Conservation (phyloP, 1,140 invertebrate species). For the Sitobion miscanthi region DNA sequence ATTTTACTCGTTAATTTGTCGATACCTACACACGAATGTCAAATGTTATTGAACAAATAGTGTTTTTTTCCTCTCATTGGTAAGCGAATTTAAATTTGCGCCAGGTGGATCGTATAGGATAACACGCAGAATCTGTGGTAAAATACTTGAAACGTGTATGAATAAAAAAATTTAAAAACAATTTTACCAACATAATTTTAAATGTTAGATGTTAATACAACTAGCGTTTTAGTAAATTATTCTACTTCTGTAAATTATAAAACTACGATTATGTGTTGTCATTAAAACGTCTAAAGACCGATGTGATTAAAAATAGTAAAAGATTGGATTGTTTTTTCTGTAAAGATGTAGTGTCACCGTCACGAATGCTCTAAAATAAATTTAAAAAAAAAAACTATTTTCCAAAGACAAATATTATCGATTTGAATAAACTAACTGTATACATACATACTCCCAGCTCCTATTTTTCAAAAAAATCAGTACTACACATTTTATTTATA, state of each 20-base stretch:
- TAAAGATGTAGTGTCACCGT: background rate
- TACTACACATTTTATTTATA: too few relatives aligned
- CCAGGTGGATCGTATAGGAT: background rate
- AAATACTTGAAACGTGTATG: background rate
- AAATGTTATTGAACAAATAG: background rate
- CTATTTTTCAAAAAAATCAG: too few relatives aligned
- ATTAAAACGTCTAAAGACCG: background rate
- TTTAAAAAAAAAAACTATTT: background rate
- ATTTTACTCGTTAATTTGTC: background rate
- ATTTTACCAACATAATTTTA: background rate
- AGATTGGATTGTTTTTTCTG: background rate
- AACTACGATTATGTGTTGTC: background rate
- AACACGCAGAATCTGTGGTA: background rate
- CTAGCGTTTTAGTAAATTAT: background rate
- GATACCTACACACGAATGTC: background rate
- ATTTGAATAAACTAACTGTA: background rate
- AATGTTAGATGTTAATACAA: background rate
- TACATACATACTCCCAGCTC: too few relatives aligned
- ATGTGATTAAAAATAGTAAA: background rate
- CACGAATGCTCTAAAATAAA: background rate
- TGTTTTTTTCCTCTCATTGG: background rate
- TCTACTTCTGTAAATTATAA: background rate
- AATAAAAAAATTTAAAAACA: background rate
- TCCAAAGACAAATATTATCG: background rate
- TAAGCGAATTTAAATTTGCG: background rate